Base-by-base conservation (phyloP, 2,797 vertebrate genomes). In the Hephaestus fuliginosus region DNA sequence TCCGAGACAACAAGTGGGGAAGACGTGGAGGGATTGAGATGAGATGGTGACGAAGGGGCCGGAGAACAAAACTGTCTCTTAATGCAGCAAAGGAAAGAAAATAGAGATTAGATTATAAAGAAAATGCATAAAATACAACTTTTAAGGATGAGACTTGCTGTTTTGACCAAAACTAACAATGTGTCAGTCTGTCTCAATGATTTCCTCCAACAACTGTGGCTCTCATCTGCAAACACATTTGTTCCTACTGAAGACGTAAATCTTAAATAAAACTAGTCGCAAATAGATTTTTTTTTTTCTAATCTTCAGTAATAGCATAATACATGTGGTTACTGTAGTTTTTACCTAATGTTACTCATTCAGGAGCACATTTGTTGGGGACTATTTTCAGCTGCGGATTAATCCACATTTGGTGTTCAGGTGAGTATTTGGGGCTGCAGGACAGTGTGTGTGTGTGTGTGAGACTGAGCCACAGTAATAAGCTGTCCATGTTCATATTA, bases 1-100 rank as follows among this genome's bases (percentile, higher is more conserved):
- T 72, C 70, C 44, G 13, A 56, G 67, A 82, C 89, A 90, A 92
- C 87, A 90, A 86, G 89, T 88, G 86, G 80, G 41, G 13, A 64
- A 14, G 43, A 73, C 0, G 4, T 51, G 63, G 64, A 1, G 17
- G 61, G 52, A 70, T 7, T 39, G 30, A 18, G 61, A 63, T 39
- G 30, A 18, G 61, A 63, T 1, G 3, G 70, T 14, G 3, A 20
- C 10, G 46, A 64, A n/a, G 9, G 4, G 7, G 18, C 6, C 0
- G 2, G 18, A 63, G 15, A 58, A n/a, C 8, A 33, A 43, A 49
- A 70, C 0, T 55, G 55, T 46, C 1, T 12, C 25, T 41, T 48
- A 25, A 61, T 64, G 4, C 12, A 49, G 51, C 36, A 66, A 44
- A 28, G n/a, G 12, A 11, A 52, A 20, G 30, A 17, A 70, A 48